Evolutionary conservation across 2,888 invertebrate species (phyloP).

Genomic region (Noctua fimbriata): DNA sequence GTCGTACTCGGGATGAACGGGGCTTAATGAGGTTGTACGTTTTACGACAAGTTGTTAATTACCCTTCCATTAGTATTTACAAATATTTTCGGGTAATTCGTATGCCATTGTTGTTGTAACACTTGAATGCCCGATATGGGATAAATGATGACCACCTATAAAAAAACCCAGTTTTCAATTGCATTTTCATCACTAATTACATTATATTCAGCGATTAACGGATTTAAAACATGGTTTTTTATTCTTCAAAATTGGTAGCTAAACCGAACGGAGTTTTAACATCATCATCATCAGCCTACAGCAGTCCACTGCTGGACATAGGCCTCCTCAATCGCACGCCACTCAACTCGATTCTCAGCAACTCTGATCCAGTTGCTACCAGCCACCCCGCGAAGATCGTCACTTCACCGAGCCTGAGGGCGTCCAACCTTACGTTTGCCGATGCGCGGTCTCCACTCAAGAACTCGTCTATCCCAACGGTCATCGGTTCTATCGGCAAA

Average conservation of each 20-base stretch:
- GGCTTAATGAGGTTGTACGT: constrained; percentile 25
- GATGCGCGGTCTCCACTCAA: too few species aligned
- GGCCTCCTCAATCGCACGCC: too few species aligned
- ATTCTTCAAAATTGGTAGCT: neutral
- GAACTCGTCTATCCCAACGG: too few species aligned
- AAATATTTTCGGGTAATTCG: constrained; percentile 1
- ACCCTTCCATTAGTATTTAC: constrained; percentile 11
- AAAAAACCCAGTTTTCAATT: neutral
- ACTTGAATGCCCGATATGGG: too few species aligned
- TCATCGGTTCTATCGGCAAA: too few species aligned
- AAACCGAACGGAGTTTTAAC: neutral
- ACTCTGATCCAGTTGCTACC: too few species aligned
- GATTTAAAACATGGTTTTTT: neutral
- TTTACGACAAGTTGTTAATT: constrained; percentile 31
- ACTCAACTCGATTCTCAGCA: too few species aligned
- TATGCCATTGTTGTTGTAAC: neutral
- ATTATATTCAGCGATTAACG: neutral
- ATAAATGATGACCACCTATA: neutral
- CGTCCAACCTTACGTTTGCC: too few species aligned
- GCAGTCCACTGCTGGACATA: too few species aligned
- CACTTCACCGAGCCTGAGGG: too few species aligned
- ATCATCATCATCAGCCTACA: neutral
- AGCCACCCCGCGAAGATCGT: too few species aligned
- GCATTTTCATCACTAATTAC: neutral
- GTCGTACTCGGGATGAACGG: constrained; percentile 30